Evolutionary conservation across 2,888 invertebrate species (phyloP).

Genomic region (Pachydiplax longipennis): DNA sequence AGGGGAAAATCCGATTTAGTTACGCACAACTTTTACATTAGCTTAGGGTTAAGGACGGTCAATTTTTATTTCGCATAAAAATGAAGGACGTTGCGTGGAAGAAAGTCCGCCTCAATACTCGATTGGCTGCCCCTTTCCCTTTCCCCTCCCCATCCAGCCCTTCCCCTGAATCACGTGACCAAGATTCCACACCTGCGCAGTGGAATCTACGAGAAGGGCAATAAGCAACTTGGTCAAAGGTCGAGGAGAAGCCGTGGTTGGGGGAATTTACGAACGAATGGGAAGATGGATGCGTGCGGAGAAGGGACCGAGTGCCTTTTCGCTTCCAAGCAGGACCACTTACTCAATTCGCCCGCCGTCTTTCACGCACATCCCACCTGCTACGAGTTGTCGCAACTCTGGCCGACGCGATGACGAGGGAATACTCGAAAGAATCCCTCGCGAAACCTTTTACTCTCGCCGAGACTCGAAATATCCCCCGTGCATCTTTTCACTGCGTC

Average conservation of each 20-base stretch:
- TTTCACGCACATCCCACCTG: constrained; percentile 22
- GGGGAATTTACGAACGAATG: not conserved
- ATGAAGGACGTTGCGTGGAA: not conserved
- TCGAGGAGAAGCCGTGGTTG: constrained; percentile 35
- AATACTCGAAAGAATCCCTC: not conserved
- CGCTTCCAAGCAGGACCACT: constrained; percentile 34
- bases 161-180: constrained; percentile 22
- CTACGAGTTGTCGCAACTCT: constrained; percentile 27
- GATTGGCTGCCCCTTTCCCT: not conserved
- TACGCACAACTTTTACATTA: not conserved
- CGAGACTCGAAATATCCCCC: not conserved
- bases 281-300: not conserved
- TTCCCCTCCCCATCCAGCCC: not conserved
- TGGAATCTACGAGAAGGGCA: constrained; percentile 44
- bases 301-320: constrained; percentile 9
- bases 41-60: not conserved
- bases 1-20: not conserved
- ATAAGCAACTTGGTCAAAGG: constrained; percentile 43
- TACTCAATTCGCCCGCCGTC: constrained; percentile 42
- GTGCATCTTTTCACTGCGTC: not conserved
- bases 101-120: constrained; percentile 3
- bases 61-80: not conserved
- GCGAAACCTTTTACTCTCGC: not conserved
- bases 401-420: not conserved
- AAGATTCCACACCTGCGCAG: constrained; percentile 31